Base-by-base conservation (phyloP, 1,140 invertebrate genomes). In the Microplitis mediator region DNA sequence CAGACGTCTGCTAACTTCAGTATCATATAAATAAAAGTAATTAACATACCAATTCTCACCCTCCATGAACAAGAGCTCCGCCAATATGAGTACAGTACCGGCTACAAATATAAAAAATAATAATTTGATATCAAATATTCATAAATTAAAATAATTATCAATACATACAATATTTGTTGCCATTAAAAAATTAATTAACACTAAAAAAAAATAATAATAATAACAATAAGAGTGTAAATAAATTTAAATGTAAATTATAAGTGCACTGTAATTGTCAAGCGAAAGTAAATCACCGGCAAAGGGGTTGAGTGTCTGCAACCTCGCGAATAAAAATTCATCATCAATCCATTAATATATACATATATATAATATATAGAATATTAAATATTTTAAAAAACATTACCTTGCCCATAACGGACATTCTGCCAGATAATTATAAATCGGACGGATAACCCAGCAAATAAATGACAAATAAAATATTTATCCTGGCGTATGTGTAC, bases 61-160 rank as follows among this genome's bases (percentile, higher is more conserved):
- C 95, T 91, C 95, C 95, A 97, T 0, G 95, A 95, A 82, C 94
- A 95, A 63, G 95, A 96, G 88, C 95, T 97, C 82, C 95, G 90
- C 93, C 94, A 97, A 88, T 97, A 97, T 54, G 95, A 95, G 84
- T 96, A 97, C 50, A 97, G 88, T 85, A 96, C 89, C 79, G 94
- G 93, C 94, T 96, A 84, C 60, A 83, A 80, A 23, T 23, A 23
- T 45, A 45, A 9, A 45, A 45, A 45, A 76, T 13, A 65, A 72
- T 71, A 77, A 72, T 75, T 14, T 71, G 74, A 69, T 62, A 45
- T 9, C 3, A 45, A 45, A 45, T 45, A 72, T 54, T 16, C 9
- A 62, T 73, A 11, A 60, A 67, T 72, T 34, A 65, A 23, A 23
- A 23, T 2, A 23, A 9, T n/a, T 11, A 23, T 34, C 32, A 3